Percentiles rank a stretch among this genome's conserved stretches.
Evolutionary conservation across 2,113 vertebrate genomes (phyloP).

Genomic region (Oxygymnocypris stewartii): DNA sequence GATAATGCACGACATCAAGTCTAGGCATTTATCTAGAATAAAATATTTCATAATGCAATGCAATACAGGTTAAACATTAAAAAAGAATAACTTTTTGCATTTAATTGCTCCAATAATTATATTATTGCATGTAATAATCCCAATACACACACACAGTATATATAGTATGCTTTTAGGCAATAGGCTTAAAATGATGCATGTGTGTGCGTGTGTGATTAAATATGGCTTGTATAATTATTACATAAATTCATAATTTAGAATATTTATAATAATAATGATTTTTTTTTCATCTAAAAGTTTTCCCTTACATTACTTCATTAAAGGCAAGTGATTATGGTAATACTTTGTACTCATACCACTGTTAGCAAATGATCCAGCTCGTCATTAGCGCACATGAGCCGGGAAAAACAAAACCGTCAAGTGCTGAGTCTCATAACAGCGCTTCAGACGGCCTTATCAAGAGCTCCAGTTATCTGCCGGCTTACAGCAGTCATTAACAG

Average conservation of each 20-base stretch:
- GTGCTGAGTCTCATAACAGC: background rate
- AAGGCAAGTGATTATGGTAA: background rate
- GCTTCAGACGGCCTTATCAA: background rate
- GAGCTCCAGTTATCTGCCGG: conserved; percentile 74
- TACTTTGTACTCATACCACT: background rate
- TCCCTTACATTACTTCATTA: background rate
- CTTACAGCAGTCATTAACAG: conserved; percentile 73
- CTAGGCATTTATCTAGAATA: background rate
- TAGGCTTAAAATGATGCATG: no score
- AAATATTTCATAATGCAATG: background rate
- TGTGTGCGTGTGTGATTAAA: no score
- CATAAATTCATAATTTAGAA: no score
- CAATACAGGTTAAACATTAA: no score
- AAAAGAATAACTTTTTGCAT: no score
- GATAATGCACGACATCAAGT: background rate
- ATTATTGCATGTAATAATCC: no score
- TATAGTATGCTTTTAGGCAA: no score
- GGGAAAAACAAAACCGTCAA: conserved; percentile 3
- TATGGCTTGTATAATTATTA: no score
- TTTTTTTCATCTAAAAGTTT: background rate
- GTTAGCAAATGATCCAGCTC: background rate
- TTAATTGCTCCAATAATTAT: no score
- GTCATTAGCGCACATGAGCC: conserved; percentile 23
- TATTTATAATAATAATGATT: no score
- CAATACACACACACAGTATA: no score